Base-by-base conservation (phyloP, 2,888 invertebrate species). In the Lasioglossum oenotherae region DNA sequence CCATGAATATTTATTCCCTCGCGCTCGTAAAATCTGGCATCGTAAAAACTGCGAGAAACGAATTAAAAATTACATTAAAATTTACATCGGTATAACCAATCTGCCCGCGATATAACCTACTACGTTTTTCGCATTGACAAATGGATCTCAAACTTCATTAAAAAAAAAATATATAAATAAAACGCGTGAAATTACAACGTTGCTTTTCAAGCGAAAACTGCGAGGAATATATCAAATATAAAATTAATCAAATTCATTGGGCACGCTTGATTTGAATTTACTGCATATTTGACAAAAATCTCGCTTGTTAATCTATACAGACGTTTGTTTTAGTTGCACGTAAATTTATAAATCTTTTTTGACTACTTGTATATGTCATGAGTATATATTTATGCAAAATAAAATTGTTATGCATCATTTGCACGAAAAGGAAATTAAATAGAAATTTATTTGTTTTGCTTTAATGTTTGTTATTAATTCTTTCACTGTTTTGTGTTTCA, bases 1-100 rank as follows among this genome's bases (percentile, higher is more conserved):
- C 46, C 69, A 69, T 78, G 77, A 78, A 78, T 78, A 78, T 53
- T 78, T 78, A 78, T 78, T 69, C 49, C 49, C n/a, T 49, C 31
- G 46, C 35, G 77, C 46, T 78, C 69, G 69, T 64, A 67, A 77
- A 77, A 78, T 78, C 69, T 49, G 46, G 19, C 44, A 16, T 78
- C 67, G 49, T 69, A 78, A 78, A 69, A 78, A 78, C 46, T 35
- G 31, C 77, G 38, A 16, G 69, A 14, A 57, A 46, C 69, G 19
- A 77, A 77, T 77, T 69, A 46, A 77, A 69, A 77, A 77, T 77
- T 49, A 49, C 67, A 77, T 77, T 35, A 77, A 49, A 69, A 77
- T 67, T 77, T 35, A 46, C 67, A 49, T 77, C 57, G 46, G 23
- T 69, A 46, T 69, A 69, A 44, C n/a, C 46, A 77, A 77, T 77